Evolutionary conservation across 2,113 vertebrate species (phyloP), one percentile per base, ranked within the genome.

Genomic region (Ptychochromis oligacanthus): DNA sequence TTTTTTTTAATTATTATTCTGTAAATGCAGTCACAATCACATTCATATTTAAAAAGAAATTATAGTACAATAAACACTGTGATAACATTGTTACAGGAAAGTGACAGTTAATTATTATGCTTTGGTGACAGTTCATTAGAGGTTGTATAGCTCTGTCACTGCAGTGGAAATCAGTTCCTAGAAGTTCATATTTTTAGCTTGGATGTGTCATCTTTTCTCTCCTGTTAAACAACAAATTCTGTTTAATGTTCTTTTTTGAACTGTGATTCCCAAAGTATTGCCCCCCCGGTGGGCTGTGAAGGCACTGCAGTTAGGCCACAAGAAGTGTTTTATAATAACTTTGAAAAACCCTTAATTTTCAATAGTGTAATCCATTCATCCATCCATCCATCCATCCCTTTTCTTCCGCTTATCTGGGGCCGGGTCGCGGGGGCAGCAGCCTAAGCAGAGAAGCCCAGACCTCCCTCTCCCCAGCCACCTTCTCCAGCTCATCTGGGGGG

Each of bases 1-100:
- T 72, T 81, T 31, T 31, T n/a, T n/a, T n/a, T n/a, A n/a, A n/a
- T n/a, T 31, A 59, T 46, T 88, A 31, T 70, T 70, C 1, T 75
- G 2, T 77, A 61, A 79, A 59, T 40, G 1, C 6, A 11, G 2
- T 61, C 55, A 2, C 4, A 6, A 14, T 57, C 54, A 12, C 20
- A 56, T 56, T 31, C 13, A 24, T 13, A 0, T 11, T 72, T n/a
- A n/a, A n/a, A n/a, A n/a, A n/a, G n/a, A n/a, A n/a, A n/a, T n/a
- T n/a, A n/a, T n/a, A n/a, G n/a, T n/a, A n/a, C n/a, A n/a, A n/a
- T n/a, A n/a, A n/a, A n/a, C n/a, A n/a, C 40, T 49, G 10, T 15
- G 46, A 88, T 83, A 64, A 58, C 2, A 43, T 22, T 49, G 70
- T 82, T 31, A 56, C 2, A 6, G 11, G 20, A 62, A 43, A n/a